Evolutionary conservation across 2,888 invertebrate genomes (phyloP).

Genomic region (Acrobasis suavella): DNA sequence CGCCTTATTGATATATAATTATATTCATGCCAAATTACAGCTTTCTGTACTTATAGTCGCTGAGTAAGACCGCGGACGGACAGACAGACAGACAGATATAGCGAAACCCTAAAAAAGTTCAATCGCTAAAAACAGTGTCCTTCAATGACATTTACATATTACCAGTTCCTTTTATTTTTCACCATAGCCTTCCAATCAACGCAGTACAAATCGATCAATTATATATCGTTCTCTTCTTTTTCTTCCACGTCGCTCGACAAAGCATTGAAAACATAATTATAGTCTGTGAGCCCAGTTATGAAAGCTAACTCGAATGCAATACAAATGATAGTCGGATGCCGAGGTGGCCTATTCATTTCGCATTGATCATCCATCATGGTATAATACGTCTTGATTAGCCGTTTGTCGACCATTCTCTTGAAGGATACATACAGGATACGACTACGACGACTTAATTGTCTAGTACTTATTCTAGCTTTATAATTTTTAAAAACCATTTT

Average conservation of each 20-base stretch:
- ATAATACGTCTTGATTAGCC: slow-evolving; percentile 20
- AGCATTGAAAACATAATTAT: slow-evolving; percentile 25
- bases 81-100: no score
- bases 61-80: no score
- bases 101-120: no score
- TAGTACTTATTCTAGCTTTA: no score
- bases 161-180: not conserved
- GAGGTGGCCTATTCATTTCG: slow-evolving; percentile 4
- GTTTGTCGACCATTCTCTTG: slow-evolving; percentile 6
- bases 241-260: not conserved
- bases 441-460: not conserved
- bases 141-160: not conserved
- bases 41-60: no score
- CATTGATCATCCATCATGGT: slow-evolving; percentile 15
- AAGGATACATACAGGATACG: not conserved
- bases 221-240: not conserved
- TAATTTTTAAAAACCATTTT: no score
- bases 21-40: no score
- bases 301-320: slow-evolving; percentile 35
- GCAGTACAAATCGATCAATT: slow-evolving; percentile 2
- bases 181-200: not conserved
- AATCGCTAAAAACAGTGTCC: no score
- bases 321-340: slow-evolving; percentile 35
- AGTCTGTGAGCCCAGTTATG: slow-evolving; percentile 20
- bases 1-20: no score